Base-by-base conservation (phyloP, 2,113 vertebrate species). In the Puntigrus tetrazona region DNA sequence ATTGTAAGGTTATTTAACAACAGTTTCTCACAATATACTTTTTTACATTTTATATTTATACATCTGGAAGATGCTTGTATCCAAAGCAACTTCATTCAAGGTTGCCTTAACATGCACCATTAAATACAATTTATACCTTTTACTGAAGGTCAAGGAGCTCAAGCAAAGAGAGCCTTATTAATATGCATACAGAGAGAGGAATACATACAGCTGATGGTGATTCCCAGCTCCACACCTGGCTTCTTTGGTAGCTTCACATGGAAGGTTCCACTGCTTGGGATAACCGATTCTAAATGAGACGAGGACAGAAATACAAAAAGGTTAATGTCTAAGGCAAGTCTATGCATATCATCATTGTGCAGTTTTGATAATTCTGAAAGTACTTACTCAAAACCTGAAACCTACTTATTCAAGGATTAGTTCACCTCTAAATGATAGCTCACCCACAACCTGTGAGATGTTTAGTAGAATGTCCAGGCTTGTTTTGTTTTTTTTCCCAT, bases 181-280 rank as follows among this genome's bases (percentile, higher is more conserved):
- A 55, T 43, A 7, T 61, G 38, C 45, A 38, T 31, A 8, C 3
- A 22, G 25, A 36, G 18, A 41, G 25, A 9, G 22, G 31, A 59
- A 65, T 84, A 96, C 97, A 95, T 90, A 98, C 97, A 98, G 90
- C 97, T 99, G 92, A 99, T 98, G 84, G 97, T 99, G 93, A 99
- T 99, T 87, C 98, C 98, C 87, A 99, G 96, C 90, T 99, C 98
- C 93, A 99, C 97, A 2, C 95, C 97, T 43, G 97, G 96, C 87
- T 97, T 99, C 95, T 99, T 99, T 57, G 98, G 98, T 83, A 99
- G 96, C 90, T 99, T 99, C 78, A 99, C 98, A 18, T 99, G 98
- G 92, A 99, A 99, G 18, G 97, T 99, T 70, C 98, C 98, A 84
- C 97, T 99, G 90, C 97, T 99, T 72, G 98, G 98, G 89, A 99